Base-by-base conservation (phyloP, 1,140 invertebrate species). In the Drosophila virilis region DNA sequence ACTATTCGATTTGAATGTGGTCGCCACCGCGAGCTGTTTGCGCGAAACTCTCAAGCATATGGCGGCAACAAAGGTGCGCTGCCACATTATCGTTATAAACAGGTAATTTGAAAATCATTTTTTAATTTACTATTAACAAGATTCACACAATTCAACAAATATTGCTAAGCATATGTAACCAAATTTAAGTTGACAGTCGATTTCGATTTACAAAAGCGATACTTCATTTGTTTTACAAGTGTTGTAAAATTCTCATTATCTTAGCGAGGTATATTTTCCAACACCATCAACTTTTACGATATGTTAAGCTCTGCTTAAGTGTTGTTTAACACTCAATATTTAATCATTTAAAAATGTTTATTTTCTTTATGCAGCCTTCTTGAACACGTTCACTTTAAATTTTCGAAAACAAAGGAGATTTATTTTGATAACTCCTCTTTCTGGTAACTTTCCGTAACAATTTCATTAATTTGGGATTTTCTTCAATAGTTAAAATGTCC, bases 1-100 rank as follows among this genome's bases (percentile, higher is more conserved):
- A 37, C 68, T 92, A 1, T 89, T 95, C 38, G 93, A 95, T 70
- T 92, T 95, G 2, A 95, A 95, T 91, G 94, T 95, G 4, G 77
- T 95, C 5, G 94, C 92, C 1, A 85, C 95, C 2, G 93, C 93
- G 43, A 91, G 94, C 13, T 94, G 94, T 55, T 92, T 94, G 6
- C 91, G 93, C 35, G 94, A 95, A 80, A 88, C 93, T 8, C 80
- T 95, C 0, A 92, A 93, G 62, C 92, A 93, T 3, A 95, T 95
- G 94, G 80, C 80, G 37, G 91, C 59, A 6, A 61, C 9, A 9
- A 79, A 76, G 42, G 69, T 46, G 48, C 80, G 89, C 10, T 91
- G 92, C 10, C 91, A 93, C 60, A 92, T 93, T 54, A 81, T 93
- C 33, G 78, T 93, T 6, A 91, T 93, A 28, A 93, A 92, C 69